Evolutionary conservation across 2,113 vertebrate species (phyloP).

Genomic region (Rhegmatorhina hoffmannsi): DNA sequence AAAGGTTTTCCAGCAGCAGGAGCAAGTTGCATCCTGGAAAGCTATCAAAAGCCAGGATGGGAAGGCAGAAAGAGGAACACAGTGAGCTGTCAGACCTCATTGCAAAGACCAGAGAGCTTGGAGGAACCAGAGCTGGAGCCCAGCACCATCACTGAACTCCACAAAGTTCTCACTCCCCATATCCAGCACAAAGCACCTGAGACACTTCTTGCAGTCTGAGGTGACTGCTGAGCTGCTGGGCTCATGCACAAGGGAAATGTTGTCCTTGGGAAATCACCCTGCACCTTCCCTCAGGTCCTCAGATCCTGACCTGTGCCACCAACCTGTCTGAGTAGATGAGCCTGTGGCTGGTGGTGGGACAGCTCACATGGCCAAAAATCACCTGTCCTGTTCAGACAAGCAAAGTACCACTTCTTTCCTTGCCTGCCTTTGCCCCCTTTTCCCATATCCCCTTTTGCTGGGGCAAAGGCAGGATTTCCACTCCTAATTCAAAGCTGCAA

Average conservation of each 20-base stretch:
- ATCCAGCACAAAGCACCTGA: background rate
- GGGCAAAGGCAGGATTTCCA: background rate
- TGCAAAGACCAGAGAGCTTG: background rate
- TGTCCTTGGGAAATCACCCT: background rate
- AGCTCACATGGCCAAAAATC: background rate
- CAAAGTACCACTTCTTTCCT: background rate
- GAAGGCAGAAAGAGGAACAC: background rate
- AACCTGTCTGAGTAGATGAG: background rate
- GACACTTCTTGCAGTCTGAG: background rate
- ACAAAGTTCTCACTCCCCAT: background rate
- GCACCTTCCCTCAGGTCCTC: background rate
- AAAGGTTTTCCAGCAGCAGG: background rate
- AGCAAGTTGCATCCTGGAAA: background rate
- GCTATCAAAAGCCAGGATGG: background rate
- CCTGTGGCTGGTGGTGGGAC: background rate
- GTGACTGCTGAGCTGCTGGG: fast-evolving
- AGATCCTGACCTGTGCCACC: background rate
- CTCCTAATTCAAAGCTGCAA: background rate
- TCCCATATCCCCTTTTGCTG: background rate
- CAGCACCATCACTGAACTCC: background rate
- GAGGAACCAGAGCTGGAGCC: background rate
- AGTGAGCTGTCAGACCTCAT: background rate
- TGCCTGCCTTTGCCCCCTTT: background rate
- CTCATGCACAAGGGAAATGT: background rate
- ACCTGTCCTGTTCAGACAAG: background rate